Conservation (phyloP, 1,140 invertebrate genomes). For the Cyclargus thomasi region DNA sequence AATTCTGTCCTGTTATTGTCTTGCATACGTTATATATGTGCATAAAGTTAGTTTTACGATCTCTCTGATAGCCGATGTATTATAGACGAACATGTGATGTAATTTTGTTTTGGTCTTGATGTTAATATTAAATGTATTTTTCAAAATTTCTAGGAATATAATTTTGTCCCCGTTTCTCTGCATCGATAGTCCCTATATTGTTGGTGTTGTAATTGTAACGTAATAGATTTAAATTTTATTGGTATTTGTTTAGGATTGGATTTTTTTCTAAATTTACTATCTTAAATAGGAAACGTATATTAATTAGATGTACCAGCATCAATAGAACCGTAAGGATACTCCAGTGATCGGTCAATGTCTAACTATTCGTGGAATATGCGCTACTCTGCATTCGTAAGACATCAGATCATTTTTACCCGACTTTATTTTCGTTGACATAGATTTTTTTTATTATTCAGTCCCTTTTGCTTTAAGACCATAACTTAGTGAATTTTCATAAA, state of each 20-base stretch:
- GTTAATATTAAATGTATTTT: conserved; percentile 47
- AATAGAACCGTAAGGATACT: conserved; percentile 59
- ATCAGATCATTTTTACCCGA: conserved; percentile 29
- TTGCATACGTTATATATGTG: conserved; percentile 70
- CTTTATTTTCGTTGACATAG: conserved; percentile 7
- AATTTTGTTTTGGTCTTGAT: conserved; percentile 68
- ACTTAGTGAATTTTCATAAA: conserved; percentile 7
- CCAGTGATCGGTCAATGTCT: conserved; percentile 54
- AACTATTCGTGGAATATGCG: conserved; percentile 53
- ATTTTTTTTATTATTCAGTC: conserved; percentile 9
- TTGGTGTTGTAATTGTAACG: conserved; percentile 60
- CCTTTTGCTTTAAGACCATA: neutral
- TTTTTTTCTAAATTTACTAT: conserved; percentile 49
- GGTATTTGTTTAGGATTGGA: conserved; percentile 45
- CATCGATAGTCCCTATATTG: conserved; percentile 68
- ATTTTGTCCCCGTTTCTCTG: conserved; percentile 58
- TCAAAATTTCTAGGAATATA: conserved; percentile 52
- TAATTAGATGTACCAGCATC: conserved; percentile 66
- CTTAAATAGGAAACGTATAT: conserved; percentile 59
- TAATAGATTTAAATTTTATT: conserved; percentile 50
- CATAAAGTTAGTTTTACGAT: conserved; percentile 70
- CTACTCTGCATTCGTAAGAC: conserved; percentile 38
- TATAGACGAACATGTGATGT: conserved; percentile 64
- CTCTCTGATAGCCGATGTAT: conserved; percentile 65
- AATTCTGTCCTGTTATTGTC: conserved; percentile 67